These are phyloP conservation scores for Priocnemis perturbator DNA, from an alignment of 2,888 invertebrate genomes.

Conservation along the genomic window DNA sequence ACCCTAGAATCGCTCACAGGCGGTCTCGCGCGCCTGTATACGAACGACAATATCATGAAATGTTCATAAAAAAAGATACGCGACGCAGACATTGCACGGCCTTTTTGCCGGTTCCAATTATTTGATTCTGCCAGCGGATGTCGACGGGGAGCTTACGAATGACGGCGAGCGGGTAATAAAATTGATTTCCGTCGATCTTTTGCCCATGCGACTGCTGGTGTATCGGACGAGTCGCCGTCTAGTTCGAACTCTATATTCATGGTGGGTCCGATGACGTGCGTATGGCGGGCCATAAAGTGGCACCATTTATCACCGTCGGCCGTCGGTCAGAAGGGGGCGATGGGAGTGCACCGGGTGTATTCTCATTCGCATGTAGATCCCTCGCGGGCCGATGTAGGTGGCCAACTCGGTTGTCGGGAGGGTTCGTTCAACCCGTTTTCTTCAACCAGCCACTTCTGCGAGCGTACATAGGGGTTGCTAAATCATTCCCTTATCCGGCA, in stretches of 20 bases:
- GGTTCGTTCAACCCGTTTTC: slow-evolving; percentile 51
- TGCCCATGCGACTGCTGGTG: too few relatives aligned
- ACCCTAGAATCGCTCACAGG: too few relatives aligned
- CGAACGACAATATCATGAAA: too few relatives aligned
- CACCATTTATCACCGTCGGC: slow-evolving; percentile 49
- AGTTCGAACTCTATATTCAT: slow-evolving; percentile 11
- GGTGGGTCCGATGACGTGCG: slow-evolving; percentile 24
- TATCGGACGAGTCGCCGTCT: too few relatives aligned
- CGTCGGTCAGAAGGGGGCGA: slow-evolving; percentile 25
- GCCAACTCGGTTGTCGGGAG: slow-evolving; percentile 18
- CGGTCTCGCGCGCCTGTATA: too few relatives aligned
- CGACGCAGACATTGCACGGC: too few relatives aligned
- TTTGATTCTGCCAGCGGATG: too few relatives aligned
- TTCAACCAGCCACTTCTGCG: slow-evolving; percentile 42
- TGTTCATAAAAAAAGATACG: too few relatives aligned
- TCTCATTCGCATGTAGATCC: slow-evolving; percentile 10
- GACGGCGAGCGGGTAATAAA: too few relatives aligned
- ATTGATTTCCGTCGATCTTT: too few relatives aligned
- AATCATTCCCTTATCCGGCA: slow-evolving; percentile 40
- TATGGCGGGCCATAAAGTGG: slow-evolving; percentile 44
- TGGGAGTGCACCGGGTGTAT: slow-evolving; percentile 7
- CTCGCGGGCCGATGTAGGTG: slow-evolving; percentile 35
- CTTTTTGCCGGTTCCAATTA: too few relatives aligned
- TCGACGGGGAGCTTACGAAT: too few relatives aligned
- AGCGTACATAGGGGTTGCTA: slow-evolving; percentile 35